These are phyloP conservation scores for Turritopsis dohrnii DNA, from an alignment of 30 jellyfish, hydroid and myxozoan genomes.

Conservation along the genomic window DNA sequence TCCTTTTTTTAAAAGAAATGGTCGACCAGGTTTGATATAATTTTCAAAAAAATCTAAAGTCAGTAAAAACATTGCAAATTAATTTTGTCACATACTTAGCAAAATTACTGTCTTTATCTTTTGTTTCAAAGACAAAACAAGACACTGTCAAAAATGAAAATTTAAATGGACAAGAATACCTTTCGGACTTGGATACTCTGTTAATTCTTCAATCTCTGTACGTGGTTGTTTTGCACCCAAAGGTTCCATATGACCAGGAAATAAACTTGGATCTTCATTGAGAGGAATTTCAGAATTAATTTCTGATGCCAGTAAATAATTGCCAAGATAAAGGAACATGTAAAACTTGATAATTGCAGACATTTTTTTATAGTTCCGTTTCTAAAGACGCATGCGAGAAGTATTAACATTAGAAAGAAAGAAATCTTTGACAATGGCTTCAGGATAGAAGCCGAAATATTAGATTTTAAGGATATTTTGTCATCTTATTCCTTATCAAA, in stretches of 20 bases:
- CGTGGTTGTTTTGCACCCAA: constrained; percentile 70
- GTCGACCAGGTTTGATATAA: constrained; percentile 65
- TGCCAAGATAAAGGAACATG: background rate
- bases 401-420: too few species aligned
- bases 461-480: too few species aligned
- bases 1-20: constrained; percentile 64
- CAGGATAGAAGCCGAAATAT: too few species aligned
- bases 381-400: background rate
- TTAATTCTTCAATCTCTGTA: constrained; percentile 36
- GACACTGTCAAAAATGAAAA: background rate
- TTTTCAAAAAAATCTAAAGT: constrained; percentile 62
- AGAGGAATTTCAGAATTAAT: constrained; percentile 31
- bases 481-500: too few species aligned
- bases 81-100: too few species aligned
- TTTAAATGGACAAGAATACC: constrained; percentile 43
- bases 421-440: too few species aligned
- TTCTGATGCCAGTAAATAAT: background rate
- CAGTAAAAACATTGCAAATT: too few species aligned
- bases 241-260: constrained; percentile 92
- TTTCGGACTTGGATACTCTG: constrained; percentile 59
- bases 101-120: background rate
- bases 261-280: constrained; percentile 63
- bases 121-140: background rate
- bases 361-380: background rate
- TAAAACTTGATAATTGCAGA: background rate